phyloP scores from a whole-genome alignment of 2,888 invertebrate genomes.

The Hyposoter dolosus region DNA sequence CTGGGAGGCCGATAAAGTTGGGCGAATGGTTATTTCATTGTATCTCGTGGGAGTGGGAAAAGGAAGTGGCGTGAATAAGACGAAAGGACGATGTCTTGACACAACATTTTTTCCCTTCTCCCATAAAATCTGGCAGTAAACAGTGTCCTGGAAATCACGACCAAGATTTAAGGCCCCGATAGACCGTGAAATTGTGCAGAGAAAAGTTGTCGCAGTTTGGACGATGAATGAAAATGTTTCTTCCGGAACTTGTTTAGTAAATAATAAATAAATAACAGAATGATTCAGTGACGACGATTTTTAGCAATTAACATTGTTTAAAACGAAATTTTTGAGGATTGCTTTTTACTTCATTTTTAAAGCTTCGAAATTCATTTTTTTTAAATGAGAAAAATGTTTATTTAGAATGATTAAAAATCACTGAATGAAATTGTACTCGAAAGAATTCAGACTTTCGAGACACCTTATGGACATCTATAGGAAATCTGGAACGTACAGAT shows the following conservation, averaged over 20 bases:
- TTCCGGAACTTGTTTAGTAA: no score
- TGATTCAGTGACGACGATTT: no score
- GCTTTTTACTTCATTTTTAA: no score
- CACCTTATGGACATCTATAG: slow-evolving; percentile 19
- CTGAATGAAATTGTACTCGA: not conserved
- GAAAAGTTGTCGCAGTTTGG: not conserved
- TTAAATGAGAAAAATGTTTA: no score
- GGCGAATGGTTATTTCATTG: slow-evolving; percentile 62
- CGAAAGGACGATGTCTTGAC: slow-evolving; percentile 22
- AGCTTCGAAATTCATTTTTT: no score
- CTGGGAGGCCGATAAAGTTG: slow-evolving; percentile 61
- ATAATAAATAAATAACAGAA: no score
- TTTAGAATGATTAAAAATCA: not conserved
- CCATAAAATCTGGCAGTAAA: slow-evolving; percentile 12
- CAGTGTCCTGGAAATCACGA: slow-evolving; percentile 1
- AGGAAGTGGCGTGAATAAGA: slow-evolving; percentile 27
- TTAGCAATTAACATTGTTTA: no score
- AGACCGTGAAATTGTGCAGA: not conserved
- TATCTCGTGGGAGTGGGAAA: slow-evolving; percentile 38
- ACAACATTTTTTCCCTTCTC: slow-evolving; percentile 32
- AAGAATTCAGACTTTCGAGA: not conserved
- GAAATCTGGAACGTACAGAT: not conserved
- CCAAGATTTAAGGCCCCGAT: not conserved
- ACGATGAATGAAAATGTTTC: no score
- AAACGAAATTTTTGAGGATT: no score